A percentile compares a stretch with the other conserved stretches of the same genome.
Evolutionary conservation across 2,113 vertebrate genomes (phyloP).

Genomic region (Colaptes auratus): DNA sequence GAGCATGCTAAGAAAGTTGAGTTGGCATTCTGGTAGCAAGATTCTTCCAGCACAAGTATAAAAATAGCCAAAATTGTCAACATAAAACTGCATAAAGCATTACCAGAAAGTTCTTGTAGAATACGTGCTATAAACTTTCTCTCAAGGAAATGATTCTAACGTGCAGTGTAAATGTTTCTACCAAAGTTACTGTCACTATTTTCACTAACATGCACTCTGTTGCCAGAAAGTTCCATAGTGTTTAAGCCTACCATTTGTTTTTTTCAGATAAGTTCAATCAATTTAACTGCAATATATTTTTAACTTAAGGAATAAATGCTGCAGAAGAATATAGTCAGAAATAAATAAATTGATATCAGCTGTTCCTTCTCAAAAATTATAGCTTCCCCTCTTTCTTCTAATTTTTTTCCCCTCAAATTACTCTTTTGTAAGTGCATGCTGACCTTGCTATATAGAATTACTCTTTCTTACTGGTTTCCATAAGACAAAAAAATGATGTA

Average conservation of each 20-base stretch:
- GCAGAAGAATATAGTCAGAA: not conserved
- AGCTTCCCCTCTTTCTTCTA: not conserved
- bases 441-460: not conserved
- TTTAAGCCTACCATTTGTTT: not conserved
- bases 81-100: not conserved
- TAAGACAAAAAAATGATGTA: not conserved
- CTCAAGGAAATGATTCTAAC: not conserved
- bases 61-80: not conserved
- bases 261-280: not conserved
- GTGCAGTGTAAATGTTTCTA: not conserved
- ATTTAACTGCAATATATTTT: not conserved
- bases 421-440: not conserved
- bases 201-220: not conserved
- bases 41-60: conserved; percentile 30
- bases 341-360: not conserved
- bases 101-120: not conserved
- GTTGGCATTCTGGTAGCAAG: not conserved
- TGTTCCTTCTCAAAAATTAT: not conserved
- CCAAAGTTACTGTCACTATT: not conserved
- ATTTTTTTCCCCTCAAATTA: not conserved
- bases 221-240: not conserved
- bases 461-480: not conserved
- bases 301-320: not conserved
- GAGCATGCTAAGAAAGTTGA: not conserved
- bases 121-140: not conserved